phyloP scores from a whole-genome alignment of 1,140 invertebrate genomes.

The Chrysopa pallens region DNA sequence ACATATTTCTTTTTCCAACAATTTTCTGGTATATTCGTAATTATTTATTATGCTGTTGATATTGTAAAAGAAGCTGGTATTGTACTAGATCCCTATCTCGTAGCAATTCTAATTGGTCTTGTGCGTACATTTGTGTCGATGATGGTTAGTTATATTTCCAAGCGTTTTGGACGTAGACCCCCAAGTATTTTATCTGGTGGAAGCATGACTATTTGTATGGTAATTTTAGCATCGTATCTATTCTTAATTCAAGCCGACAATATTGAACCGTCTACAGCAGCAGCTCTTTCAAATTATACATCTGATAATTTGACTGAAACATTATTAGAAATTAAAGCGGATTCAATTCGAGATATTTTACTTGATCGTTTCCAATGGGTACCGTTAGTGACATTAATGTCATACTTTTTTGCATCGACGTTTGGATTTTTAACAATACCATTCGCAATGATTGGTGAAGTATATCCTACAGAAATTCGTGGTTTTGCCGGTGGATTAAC shows the following conservation, averaged over 20 bases:
- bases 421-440: slow-evolving; percentile 44
- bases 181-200: slow-evolving; percentile 36
- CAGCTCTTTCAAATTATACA: too few species aligned
- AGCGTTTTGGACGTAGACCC: slow-evolving; percentile 34
- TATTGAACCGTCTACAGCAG: too few species aligned
- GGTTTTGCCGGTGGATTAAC: slow-evolving; percentile 47
- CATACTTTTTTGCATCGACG: slow-evolving; percentile 40
- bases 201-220: slow-evolving; percentile 40
- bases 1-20: slow-evolving; percentile 60
- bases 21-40: slow-evolving; percentile 54
- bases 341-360: too few species aligned
- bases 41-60: slow-evolving; percentile 56
- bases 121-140: slow-evolving; percentile 32
- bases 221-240: slow-evolving; percentile 28
- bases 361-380: slow-evolving; percentile 11
- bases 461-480: slow-evolving; percentile 44
- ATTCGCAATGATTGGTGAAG: slow-evolving; percentile 58
- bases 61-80: slow-evolving; percentile 38
- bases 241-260: slow-evolving; percentile 10
- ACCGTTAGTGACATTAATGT: slow-evolving; percentile 30
- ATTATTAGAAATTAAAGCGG: too few species aligned
- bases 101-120: slow-evolving; percentile 34
- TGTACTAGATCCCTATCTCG: slow-evolving; percentile 33
- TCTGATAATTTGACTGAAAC: too few species aligned
- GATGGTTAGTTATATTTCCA: slow-evolving; percentile 28